Base-by-base conservation (phyloP, 2,888 invertebrate genomes). In the Agelastica alni region DNA sequence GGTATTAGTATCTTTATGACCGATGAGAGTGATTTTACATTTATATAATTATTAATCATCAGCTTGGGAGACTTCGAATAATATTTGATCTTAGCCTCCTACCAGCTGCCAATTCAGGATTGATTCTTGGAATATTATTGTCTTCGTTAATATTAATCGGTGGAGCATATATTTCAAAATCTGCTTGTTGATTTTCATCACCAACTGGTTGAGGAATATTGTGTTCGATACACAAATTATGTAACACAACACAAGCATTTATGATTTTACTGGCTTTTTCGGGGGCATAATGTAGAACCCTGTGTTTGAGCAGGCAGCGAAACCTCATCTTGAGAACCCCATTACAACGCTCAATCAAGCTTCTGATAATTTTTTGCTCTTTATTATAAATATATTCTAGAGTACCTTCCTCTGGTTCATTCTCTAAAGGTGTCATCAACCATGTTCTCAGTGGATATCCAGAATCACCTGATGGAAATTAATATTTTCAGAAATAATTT, bases 381-480 rank as follows among this genome's bases (percentile, higher is more conserved):
- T 36, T 20, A 30, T 56, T 56, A 28, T n/a, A 28, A 55, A n/a
- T 17, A 10, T 5, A 10, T 22, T 39, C 51, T 45, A 43, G n/a
- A n/a, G n/a, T n/a, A n/a, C n/a, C n/a, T n/a, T n/a, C n/a, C n/a
- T n/a, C n/a, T n/a, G 26, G 14, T 14, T 36, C 45, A 41, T 17
- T 12, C 31, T 41, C 39, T 6, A 55, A 22, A n/a, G 58, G 55
- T 7, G 55, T 59, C 26, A 48, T 1, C n/a, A n/a, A n/a, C n/a
- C n/a, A n/a, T n/a, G n/a, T n/a, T n/a, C n/a, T n/a, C n/a, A n/a
- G n/a, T n/a, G 53, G 55, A 36, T 59, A 56, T 9, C 55, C 58
- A 47, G 18, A 22, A 39, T 55, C 36, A 34, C 42, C 34, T 51
- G 18, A 10, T 28, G 9, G 10, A 28, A 28, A 28, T n/a, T n/a